Conservation (phyloP, 2,888 invertebrate species). For the Dryobota labecula region DNA sequence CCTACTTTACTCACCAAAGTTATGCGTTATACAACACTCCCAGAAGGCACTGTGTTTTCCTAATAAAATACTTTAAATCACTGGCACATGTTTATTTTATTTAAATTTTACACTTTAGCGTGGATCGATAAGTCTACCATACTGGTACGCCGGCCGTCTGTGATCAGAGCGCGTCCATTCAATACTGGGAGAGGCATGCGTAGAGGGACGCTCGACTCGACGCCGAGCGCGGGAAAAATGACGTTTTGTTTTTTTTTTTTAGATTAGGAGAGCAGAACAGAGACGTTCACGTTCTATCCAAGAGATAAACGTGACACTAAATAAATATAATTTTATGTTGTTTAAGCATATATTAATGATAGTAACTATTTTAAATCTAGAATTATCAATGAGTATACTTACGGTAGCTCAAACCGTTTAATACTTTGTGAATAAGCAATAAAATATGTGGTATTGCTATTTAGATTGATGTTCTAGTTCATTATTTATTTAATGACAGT, state of each 20-base stretch:
- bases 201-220: constrained; percentile 73
- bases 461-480: constrained; percentile 26
- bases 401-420: constrained; percentile 24
- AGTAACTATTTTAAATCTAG: constrained; percentile 18
- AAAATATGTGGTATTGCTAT: constrained; percentile 33
- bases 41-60: constrained; percentile 81
- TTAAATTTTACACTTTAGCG: constrained; percentile 81
- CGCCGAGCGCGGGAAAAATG: constrained; percentile 85
- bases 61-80: constrained; percentile 70
- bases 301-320: constrained; percentile 53
- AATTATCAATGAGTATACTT: constrained; percentile 43
- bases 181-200: constrained; percentile 87
- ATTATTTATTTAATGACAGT: constrained; percentile 29
- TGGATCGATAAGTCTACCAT: constrained; percentile 85
- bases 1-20: constrained; percentile 79
- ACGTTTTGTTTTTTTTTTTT: constrained; percentile 80
- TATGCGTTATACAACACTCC: constrained; percentile 72
- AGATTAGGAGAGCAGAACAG: constrained; percentile 53
- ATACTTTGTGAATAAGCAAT: constrained; percentile 21
- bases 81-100: constrained; percentile 78
- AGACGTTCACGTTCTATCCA: constrained; percentile 56
- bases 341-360: constrained; percentile 36
- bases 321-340: constrained; percentile 40
- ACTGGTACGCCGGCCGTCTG: constrained; percentile 72
- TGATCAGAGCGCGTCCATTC: constrained; percentile 81